phyloP scores from a whole-genome alignment of 2,797 vertebrate genomes.

The Loriculus beryllinus region DNA sequence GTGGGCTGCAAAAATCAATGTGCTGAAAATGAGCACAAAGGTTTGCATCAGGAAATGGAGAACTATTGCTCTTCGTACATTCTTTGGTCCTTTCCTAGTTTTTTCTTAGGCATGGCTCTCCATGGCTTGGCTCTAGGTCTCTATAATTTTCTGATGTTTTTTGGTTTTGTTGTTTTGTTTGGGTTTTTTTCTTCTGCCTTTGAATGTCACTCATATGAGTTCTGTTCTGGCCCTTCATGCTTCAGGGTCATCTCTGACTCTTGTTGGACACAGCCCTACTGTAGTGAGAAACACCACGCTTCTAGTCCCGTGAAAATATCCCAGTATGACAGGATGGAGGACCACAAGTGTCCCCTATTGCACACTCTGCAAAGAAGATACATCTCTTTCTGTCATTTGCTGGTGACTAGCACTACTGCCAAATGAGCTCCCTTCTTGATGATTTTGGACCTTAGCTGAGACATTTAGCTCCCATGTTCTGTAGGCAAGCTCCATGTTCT shows the following conservation, averaged over 20 bases:
- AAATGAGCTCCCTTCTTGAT: not conserved
- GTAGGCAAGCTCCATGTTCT: not conserved
- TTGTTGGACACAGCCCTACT: not conserved
- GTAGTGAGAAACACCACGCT: not conserved
- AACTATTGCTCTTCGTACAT: not conserved
- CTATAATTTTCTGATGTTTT: not conserved
- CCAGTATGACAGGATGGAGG: not conserved
- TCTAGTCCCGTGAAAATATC: not conserved
- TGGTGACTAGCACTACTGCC: not conserved
- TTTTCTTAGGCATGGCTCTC: not conserved
- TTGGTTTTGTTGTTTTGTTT: not conserved
- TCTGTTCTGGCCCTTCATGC: not conserved
- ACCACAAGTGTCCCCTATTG: not conserved
- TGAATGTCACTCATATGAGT: not conserved
- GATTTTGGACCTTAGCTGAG: not conserved
- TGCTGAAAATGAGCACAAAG: not conserved
- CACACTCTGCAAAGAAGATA: not conserved
- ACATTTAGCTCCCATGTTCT: not conserved
- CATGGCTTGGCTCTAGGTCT: not conserved
- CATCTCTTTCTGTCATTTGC: not conserved
- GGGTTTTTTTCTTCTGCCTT: not conserved
- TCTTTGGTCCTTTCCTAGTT: not conserved
- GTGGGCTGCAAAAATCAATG: not conserved
- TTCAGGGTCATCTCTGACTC: not conserved
- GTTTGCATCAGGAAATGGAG: not conserved